Percentiles rank a stretch among this genome's conserved stretches.
Conservation (phyloP, 2,888 invertebrate genomes). For the Hoplodrina ambigua region DNA sequence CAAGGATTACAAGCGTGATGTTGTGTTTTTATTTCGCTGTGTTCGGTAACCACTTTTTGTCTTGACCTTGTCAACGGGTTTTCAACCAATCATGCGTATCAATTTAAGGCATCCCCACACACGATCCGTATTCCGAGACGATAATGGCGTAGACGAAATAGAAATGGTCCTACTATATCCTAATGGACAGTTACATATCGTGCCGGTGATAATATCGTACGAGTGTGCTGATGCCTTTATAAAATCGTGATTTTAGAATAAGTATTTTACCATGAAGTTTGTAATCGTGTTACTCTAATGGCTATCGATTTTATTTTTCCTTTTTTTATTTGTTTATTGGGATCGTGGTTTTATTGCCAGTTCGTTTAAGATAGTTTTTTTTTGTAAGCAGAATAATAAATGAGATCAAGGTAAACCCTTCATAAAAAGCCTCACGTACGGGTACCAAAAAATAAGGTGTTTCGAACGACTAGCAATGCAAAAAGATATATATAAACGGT, state of each 20-base stretch:
- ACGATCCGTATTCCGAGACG: too few species aligned
- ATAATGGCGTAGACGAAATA: too few species aligned
- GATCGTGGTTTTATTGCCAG: slow-evolving; percentile 38
- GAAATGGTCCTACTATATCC: too few species aligned
- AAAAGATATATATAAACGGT: too few species aligned
- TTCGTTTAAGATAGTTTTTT: slow-evolving; percentile 18
- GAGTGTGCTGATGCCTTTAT: background rate
- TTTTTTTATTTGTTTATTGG: slow-evolving; percentile 18
- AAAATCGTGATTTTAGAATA: slow-evolving; percentile 18
- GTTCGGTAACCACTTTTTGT: slow-evolving; percentile 37
- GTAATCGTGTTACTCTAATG: slow-evolving; percentile 63
- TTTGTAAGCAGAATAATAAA: slow-evolving; percentile 17
- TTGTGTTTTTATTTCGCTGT: background rate
- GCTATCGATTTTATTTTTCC: slow-evolving; percentile 60
- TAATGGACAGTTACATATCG: too few species aligned
- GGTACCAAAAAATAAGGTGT: too few species aligned
- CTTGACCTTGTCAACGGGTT: slow-evolving; percentile 34
- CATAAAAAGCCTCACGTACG: background rate
- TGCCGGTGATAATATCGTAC: too few species aligned
- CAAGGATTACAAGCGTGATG: too few species aligned
- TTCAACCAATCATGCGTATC: slow-evolving; percentile 25
- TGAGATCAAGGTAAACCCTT: slow-evolving; percentile 6
- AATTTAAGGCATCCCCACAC: background rate
- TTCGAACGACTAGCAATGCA: too few species aligned
- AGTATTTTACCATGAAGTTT: slow-evolving; percentile 36